A percentile compares a stretch with the other conserved stretches of the same genome.
Evolutionary conservation across 1,140 invertebrate genomes (phyloP).

Genomic region (Metopolophium dirhodum): DNA sequence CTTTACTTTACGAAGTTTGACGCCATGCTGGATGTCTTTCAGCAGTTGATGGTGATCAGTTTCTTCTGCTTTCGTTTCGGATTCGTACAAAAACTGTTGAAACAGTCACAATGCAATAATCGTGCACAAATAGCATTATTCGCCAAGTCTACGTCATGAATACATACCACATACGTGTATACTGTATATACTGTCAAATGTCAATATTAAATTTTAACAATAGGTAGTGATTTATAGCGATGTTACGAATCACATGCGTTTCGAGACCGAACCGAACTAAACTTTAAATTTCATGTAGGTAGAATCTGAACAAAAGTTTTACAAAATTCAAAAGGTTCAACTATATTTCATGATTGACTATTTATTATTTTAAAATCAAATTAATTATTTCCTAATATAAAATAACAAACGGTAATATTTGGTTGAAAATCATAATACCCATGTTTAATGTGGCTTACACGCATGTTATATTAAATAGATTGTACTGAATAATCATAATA

Average conservation of each 20-base stretch:
- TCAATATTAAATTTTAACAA: not conserved
- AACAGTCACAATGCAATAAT: not conserved
- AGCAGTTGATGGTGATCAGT: slow-evolving; percentile 83
- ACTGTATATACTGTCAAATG: not conserved
- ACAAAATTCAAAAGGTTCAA: too few species aligned
- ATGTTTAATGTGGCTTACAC: too few species aligned
- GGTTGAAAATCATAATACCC: too few species aligned
- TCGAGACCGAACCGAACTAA: too few species aligned
- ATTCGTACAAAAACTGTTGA: slow-evolving; percentile 84
- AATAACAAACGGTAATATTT: too few species aligned
- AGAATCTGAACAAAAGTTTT: too few species aligned
- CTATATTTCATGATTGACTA: too few species aligned
- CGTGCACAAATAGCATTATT: not conserved
- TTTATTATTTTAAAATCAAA: too few species aligned
- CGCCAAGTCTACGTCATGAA: not conserved
- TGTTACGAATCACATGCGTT: not conserved
- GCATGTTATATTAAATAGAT: too few species aligned
- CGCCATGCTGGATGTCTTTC: slow-evolving; percentile 81
- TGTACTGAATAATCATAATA: too few species aligned
- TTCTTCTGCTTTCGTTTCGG: slow-evolving; percentile 71
- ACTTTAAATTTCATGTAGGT: too few species aligned
- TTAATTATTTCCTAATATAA: too few species aligned
- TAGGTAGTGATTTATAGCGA: not conserved
- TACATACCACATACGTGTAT: not conserved
- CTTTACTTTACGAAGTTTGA: slow-evolving; percentile 77